Evolutionary conservation across 2,888 invertebrate genomes (phyloP).

Genomic region (Lysandra bellargus): DNA sequence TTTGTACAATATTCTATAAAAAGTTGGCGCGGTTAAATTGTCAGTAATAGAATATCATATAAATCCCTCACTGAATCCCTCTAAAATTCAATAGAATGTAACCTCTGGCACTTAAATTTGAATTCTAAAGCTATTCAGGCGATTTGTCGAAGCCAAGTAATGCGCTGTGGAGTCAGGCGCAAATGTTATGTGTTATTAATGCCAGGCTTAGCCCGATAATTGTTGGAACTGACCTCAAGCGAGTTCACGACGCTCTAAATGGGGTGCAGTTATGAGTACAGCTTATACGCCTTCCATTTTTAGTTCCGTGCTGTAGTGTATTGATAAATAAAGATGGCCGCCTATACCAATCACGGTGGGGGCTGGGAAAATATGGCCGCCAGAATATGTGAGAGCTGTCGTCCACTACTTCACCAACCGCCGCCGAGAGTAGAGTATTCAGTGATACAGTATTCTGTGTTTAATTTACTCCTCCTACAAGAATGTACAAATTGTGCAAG

Average conservation of each 20-base stretch:
- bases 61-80: slow-evolving; percentile 7
- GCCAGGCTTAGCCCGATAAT: slow-evolving; percentile 55
- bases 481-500: no score
- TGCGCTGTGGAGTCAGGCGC: slow-evolving; percentile 56
- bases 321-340: no score
- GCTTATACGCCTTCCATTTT: background rate
- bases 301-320: background rate
- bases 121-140: slow-evolving; percentile 44
- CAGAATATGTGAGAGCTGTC: no score
- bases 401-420: no score
- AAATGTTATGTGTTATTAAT: slow-evolving; percentile 58
- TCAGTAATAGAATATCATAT: background rate
- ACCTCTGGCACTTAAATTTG: slow-evolving; percentile 41
- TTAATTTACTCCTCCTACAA: no score
- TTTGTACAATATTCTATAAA: background rate
- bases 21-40: background rate
- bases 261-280: background rate
- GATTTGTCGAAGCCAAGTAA: slow-evolving; percentile 50
- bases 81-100: slow-evolving; percentile 37
- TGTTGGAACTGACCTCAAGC: slow-evolving; percentile 46
- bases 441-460: no score
- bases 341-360: no score
- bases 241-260: background rate
- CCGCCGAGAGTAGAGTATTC: no score
- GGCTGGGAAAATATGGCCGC: no score